Evolutionary conservation across 2,888 invertebrate genomes (phyloP).

Genomic region (Microctonus hyperodae): DNA sequence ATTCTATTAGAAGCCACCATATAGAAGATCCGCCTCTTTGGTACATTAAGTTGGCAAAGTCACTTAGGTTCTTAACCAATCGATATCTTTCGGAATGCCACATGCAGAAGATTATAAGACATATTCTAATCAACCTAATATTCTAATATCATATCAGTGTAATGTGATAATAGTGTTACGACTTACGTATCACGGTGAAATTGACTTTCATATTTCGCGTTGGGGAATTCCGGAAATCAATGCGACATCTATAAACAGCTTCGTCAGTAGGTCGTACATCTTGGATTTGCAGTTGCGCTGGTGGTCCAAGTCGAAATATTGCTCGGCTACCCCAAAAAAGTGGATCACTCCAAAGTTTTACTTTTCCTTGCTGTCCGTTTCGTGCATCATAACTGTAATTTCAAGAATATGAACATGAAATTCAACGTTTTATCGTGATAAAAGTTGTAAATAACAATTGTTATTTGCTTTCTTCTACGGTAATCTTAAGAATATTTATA

Average conservation of each 20-base stretch:
- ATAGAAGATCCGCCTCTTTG: constrained; percentile 26
- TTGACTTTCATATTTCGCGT: constrained; percentile 78
- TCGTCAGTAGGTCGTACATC: constrained; percentile 66
- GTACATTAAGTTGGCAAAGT: constrained; percentile 1
- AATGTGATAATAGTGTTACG: constrained; percentile 27
- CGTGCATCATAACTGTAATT: constrained; percentile 70
- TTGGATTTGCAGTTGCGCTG: constrained; percentile 65
- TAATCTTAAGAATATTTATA: no score
- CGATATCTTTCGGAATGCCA: constrained; percentile 29
- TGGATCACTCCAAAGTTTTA: constrained; percentile 69
- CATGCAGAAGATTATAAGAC: neutral
- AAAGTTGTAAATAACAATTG: no score
- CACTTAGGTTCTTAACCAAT: constrained; percentile 2
- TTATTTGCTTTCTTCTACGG: no score
- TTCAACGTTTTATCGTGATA: no score
- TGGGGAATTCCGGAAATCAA: constrained; percentile 77
- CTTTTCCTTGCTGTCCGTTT: constrained; percentile 67
- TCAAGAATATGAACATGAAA: constrained; percentile 40
- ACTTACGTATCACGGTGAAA: constrained; percentile 77
- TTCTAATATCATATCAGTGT: neutral
- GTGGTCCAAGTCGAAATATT: constrained; percentile 67
- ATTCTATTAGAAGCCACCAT: constrained; percentile 51
- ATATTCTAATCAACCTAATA: neutral
- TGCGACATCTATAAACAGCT: constrained; percentile 76
- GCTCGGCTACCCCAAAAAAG: constrained; percentile 68